Base-by-base conservation (phyloP, 2,888 invertebrate genomes). In the Plemyria rubiginata region DNA sequence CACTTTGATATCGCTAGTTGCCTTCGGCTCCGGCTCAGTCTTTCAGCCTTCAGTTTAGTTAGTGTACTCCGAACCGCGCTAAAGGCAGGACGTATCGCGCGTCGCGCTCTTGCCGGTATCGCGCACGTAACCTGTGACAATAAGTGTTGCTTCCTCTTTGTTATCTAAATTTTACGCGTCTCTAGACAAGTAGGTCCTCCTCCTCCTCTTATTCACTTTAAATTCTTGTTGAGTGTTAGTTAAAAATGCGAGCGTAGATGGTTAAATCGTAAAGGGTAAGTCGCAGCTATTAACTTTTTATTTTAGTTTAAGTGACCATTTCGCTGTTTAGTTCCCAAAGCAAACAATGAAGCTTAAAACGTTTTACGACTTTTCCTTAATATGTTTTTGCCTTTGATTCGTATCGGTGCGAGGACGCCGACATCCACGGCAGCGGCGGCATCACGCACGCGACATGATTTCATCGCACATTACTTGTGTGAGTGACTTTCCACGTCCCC, bases 111-210 rank as follows among this genome's bases (percentile, higher is more conserved):
- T 80, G 65, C 70, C 76, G 73, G 73, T 71, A 76, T 80, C 86
- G 87, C 86, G 87, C 82, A 88, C 86, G 90, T 77, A 92, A 91
- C 84, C 89, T 92, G 90, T 91, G 92, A 92, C 92, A 92, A 92
- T 92, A 92, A 92, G 86, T 90, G 89, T 90, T 88, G 87, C 91
- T 92, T 90, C 91, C 90, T 88, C 82, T 86, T 85, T 86, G 82
- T 83, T 87, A 84, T 82, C 73, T 84, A 84, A 80, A 81, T 85
- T 86, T 85, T 78, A 83, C 74, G 79, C 79, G 79, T 84, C 82
- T 82, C 77, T 81, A 80, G 67, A 76, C 72, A 65, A 46, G 67
- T 75, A 66, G 66, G 64, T 70, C 66, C 65, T 70, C 36, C 61
- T 62, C 66, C 65, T 70, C 66, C 65, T 70, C 36, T 62, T 62